phyloP scores from a whole-genome alignment of 1,140 invertebrate species.

The Drosophila sturtevanti region DNA sequence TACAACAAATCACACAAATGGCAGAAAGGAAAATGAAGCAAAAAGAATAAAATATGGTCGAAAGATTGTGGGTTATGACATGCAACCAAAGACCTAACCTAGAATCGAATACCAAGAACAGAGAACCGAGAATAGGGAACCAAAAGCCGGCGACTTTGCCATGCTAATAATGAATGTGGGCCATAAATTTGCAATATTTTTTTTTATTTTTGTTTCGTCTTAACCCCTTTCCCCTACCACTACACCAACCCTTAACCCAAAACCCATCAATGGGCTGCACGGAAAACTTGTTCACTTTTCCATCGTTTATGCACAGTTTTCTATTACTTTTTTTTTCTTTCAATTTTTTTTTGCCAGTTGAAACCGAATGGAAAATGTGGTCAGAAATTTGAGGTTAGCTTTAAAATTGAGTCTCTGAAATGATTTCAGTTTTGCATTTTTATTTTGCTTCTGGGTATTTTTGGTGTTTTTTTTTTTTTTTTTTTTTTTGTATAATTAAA shows the following conservation, averaged over 20 bases:
- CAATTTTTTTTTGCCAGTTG: background rate
- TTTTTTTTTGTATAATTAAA: no score
- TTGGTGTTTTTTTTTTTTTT: no score
- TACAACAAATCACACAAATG: conserved; percentile 13
- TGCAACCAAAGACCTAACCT: conserved; percentile 6
- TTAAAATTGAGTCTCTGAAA: background rate
- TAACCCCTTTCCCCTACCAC: no score
- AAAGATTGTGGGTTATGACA: conserved; percentile 11
- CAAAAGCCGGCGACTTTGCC: background rate
- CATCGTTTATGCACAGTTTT: conserved; percentile 4
- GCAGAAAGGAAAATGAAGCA: background rate
- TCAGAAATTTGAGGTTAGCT: background rate
- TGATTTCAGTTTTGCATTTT: background rate
- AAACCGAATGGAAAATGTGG: background rate
- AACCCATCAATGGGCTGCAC: background rate
- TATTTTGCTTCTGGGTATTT: background rate
- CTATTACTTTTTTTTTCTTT: background rate
- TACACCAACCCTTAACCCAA: background rate
- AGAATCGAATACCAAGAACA: no score
- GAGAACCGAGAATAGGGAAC: background rate
- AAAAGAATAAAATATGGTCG: conserved; percentile 3
- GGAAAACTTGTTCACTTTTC: background rate
- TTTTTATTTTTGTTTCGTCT: no score
- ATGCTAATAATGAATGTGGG: conserved; percentile 13
- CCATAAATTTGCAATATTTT: conserved; percentile 9